Percentiles rank a stretch among this genome's conserved stretches.
Evolutionary conservation across 2,888 invertebrate species (phyloP).

Genomic region (Hyalella azteca): DNA sequence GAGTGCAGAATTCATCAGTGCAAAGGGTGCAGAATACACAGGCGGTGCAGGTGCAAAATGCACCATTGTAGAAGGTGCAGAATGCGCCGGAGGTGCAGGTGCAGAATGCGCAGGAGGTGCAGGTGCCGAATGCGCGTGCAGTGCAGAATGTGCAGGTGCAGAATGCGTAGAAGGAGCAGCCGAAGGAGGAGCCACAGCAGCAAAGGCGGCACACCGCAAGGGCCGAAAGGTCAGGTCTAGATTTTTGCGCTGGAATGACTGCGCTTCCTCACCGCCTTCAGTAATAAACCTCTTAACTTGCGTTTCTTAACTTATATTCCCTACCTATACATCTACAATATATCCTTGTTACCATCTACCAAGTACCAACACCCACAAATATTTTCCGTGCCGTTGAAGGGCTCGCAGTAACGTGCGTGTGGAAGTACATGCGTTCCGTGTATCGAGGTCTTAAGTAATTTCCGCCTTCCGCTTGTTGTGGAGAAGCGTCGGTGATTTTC

Average conservation of each 20-base stretch:
- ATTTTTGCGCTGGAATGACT: slow-evolving; percentile 28
- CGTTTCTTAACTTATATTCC: not conserved
- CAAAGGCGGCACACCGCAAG: slow-evolving; percentile 6
- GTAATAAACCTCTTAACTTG: not conserved
- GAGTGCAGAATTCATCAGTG: not conserved
- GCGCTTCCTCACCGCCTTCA: not conserved
- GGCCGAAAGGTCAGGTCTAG: slow-evolving; percentile 15
- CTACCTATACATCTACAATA: not conserved
- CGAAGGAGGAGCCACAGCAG: not conserved
- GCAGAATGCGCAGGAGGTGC: not conserved
- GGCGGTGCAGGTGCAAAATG: too few species aligned
- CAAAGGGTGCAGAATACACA: not conserved
- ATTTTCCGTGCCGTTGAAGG: not conserved
- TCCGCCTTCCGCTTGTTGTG: slow-evolving; percentile 34
- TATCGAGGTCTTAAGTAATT: slow-evolving; percentile 20
- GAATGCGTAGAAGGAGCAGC: not conserved
- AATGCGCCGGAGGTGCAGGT: not conserved
- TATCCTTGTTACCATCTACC: not conserved
- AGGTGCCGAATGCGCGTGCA: not conserved
- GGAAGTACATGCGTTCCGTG: not conserved
- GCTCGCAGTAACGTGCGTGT: not conserved
- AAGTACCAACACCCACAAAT: not conserved
- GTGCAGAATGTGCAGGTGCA: not conserved
- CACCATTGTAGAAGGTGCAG: not conserved
- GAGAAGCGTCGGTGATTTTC: slow-evolving; percentile 26